Percentiles rank a stretch among this genome's conserved stretches.
Evolutionary conservation across 2,888 invertebrate genomes (phyloP).

Genomic region (Amiota minor): DNA sequence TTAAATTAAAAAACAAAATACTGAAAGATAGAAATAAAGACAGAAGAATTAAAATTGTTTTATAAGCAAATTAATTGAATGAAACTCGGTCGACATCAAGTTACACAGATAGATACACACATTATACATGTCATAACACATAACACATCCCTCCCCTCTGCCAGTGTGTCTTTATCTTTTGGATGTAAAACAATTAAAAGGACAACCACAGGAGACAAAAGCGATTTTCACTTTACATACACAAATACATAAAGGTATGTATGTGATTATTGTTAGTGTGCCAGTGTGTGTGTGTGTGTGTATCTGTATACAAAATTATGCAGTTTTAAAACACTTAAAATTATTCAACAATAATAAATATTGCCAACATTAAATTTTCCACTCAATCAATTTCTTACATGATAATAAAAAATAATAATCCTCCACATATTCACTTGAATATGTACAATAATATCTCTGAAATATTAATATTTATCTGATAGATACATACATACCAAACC

Average conservation of each 20-base stretch:
- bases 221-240: background rate
- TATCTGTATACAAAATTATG: conserved; percentile 46
- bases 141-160: background rate
- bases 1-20: conserved; percentile 19
- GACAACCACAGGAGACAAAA: conserved; percentile 19
- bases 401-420: background rate
- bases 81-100: conserved; percentile 60
- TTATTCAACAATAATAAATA: conserved; percentile 58
- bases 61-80: conserved; percentile 58
- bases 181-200: background rate
- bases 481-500: too few relatives aligned
- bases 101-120: conserved; percentile 37
- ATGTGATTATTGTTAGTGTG: conserved; percentile 30
- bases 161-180: too few relatives aligned
- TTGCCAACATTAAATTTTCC: conserved; percentile 56
- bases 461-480: too few relatives aligned
- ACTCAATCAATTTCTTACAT: conserved; percentile 57
- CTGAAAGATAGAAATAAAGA: conserved; percentile 19
- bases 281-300: background rate
- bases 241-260: conserved; percentile 34
- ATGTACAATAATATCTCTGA: too few relatives aligned
- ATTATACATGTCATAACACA: conserved; percentile 15
- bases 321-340: conserved; percentile 54
- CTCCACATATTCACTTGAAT: too few relatives aligned
- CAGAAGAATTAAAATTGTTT: conserved; percentile 46